Conservation (phyloP, 2,113 vertebrate species). For the Neogobius melanostomus region DNA sequence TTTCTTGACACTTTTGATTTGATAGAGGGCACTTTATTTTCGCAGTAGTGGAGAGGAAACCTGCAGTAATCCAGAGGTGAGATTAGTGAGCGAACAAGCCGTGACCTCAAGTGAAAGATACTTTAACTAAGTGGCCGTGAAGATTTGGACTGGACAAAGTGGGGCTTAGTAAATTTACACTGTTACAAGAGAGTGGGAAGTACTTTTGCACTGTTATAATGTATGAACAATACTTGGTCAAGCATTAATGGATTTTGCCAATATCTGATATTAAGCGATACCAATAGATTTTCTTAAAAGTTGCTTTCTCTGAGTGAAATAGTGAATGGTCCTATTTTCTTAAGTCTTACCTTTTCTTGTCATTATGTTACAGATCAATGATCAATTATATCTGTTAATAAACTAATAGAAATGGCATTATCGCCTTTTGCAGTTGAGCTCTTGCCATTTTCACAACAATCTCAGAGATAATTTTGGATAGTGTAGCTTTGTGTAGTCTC, state of each 20-base stretch:
- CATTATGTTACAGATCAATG: no score
- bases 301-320: no score
- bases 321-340: no score
- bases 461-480: not conserved
- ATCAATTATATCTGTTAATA: no score
- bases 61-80: constrained; percentile 21
- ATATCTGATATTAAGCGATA: no score
- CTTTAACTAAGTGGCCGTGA: not conserved
- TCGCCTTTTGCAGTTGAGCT: no score
- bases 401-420: no score
- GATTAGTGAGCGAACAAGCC: constrained; percentile 14
- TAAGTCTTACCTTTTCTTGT: no score
- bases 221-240: not conserved
- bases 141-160: not conserved
- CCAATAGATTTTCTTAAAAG: no score
- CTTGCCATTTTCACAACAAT: not conserved
- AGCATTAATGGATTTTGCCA: not conserved
- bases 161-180: not conserved
- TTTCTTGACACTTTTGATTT: constrained; percentile 68
- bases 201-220: not conserved
- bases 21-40: constrained; percentile 65
- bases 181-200: not conserved
- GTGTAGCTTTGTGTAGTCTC: no score
- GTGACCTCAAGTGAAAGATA: constrained; percentile 14
- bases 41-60: constrained; percentile 49